A percentile compares a stretch with the other conserved stretches of the same genome.
phyloP scores from a whole-genome alignment of 2,797 vertebrate species.

The Serranus cabrilla region DNA sequence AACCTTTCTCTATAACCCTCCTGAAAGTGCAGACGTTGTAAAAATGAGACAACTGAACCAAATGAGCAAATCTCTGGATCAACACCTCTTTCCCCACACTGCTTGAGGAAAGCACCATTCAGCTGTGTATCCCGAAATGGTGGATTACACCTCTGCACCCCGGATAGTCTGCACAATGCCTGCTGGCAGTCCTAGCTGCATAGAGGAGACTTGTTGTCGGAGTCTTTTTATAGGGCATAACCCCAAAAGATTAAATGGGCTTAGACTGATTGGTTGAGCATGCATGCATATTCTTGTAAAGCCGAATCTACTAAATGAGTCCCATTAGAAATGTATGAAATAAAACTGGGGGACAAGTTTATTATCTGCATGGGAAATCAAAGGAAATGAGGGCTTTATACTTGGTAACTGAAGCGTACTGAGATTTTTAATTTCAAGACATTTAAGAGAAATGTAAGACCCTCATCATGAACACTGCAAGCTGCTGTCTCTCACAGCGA shows the following conservation, averaged over 20 bases:
- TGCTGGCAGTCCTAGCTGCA: slow-evolving; percentile 18
- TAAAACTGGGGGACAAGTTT: slow-evolving; percentile 45
- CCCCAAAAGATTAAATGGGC: slow-evolving; percentile 24
- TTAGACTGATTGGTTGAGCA: slow-evolving; percentile 30
- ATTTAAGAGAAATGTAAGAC: neutral
- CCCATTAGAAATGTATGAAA: slow-evolving; percentile 37
- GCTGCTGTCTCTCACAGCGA: neutral
- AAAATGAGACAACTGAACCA: slow-evolving; percentile 36
- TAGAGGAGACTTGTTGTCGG: slow-evolving; percentile 11
- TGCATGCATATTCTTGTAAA: slow-evolving; percentile 27
- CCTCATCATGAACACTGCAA: neutral
- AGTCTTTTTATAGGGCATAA: slow-evolving; percentile 10
- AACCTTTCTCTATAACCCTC: slow-evolving; percentile 17
- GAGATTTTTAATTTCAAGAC: slow-evolving; percentile 13
- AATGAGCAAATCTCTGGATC: slow-evolving; percentile 51
- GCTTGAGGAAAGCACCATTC: slow-evolving; percentile 11
- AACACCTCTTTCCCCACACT: slow-evolving; percentile 19
- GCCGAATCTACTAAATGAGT: slow-evolving; percentile 29
- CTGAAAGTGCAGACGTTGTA: slow-evolving; percentile 30
- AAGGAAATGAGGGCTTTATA: slow-evolving; percentile 12
- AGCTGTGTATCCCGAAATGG: slow-evolving; percentile 8
- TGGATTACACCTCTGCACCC: slow-evolving; percentile 15
- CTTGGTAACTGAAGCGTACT: slow-evolving; percentile 7
- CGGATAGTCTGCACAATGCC: slow-evolving; percentile 13
- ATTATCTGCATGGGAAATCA: slow-evolving; percentile 33